Evolutionary conservation across 2,888 invertebrate genomes (phyloP).

Genomic region (Linnaemya vulpina): DNA sequence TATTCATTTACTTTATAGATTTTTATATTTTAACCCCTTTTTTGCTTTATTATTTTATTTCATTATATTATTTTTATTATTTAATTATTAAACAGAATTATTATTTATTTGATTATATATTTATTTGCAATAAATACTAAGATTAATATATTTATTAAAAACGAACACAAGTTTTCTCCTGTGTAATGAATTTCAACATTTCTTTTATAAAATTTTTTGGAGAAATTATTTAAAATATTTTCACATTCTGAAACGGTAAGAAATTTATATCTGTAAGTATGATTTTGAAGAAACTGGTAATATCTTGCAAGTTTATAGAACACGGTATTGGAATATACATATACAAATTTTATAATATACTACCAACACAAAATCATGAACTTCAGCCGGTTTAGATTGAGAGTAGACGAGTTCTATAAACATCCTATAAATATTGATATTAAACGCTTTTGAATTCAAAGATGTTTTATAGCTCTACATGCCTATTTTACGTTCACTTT

Average conservation of each 20-base stretch:
- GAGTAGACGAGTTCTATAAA: neutral
- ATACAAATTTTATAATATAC: too few species aligned
- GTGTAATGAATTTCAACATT: constrained; percentile 71
- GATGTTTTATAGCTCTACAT: too few species aligned
- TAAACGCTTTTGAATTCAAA: constrained; percentile 51
- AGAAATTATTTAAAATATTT: constrained; percentile 72
- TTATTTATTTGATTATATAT: constrained; percentile 52
- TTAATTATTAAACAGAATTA: constrained; percentile 49
- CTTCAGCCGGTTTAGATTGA: neutral
- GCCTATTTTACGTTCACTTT: too few species aligned
- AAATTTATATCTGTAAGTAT: constrained; percentile 19
- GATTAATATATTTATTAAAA: constrained; percentile 65
- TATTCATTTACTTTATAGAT: constrained; percentile 55
- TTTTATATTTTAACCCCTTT: constrained; percentile 63
- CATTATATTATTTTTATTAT: constrained; percentile 43
- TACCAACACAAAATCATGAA: neutral
- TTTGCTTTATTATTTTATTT: constrained; percentile 48
- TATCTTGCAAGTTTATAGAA: neutral
- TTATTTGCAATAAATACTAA: constrained; percentile 49
- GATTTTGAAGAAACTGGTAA: neutral
- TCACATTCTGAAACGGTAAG: constrained; percentile 74
- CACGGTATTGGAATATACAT: neutral
- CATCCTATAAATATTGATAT: constrained; percentile 3
- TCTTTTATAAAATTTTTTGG: constrained; percentile 66
- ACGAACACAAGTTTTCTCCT: constrained; percentile 76